phyloP scores from a whole-genome alignment of 2,888 invertebrate species.

The Drosophila pegasa region DNA sequence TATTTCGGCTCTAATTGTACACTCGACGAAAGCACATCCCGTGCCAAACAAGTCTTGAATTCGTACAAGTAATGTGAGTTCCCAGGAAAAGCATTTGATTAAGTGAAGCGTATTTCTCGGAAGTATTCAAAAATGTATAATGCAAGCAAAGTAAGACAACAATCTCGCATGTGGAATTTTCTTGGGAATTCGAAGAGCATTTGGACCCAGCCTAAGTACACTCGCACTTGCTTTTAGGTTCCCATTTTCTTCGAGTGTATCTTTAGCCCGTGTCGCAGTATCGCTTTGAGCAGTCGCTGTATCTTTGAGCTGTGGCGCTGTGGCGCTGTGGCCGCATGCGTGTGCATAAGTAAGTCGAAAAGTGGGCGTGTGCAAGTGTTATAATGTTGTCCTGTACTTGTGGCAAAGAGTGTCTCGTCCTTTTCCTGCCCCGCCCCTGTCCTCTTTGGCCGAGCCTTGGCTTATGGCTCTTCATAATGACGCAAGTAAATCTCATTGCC shows the following conservation, averaged over 20 bases:
- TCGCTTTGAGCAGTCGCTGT: slow-evolving; percentile 10
- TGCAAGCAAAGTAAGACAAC: background rate
- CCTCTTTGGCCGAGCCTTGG: slow-evolving; percentile 1
- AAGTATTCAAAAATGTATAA: background rate
- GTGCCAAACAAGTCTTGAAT: background rate
- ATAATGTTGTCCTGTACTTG: slow-evolving; percentile 49
- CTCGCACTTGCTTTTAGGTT: background rate
- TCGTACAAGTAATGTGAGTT: background rate
- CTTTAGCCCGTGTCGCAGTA: slow-evolving; percentile 10
- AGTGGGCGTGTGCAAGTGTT: slow-evolving; percentile 67
- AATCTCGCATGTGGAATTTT: background rate
- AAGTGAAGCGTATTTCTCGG: background rate
- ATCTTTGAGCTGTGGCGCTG: slow-evolving; percentile 18
- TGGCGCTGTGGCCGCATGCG: slow-evolving; percentile 36
- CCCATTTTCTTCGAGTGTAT: slow-evolving; percentile 18
- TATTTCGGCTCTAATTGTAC: slow-evolving; percentile 15
- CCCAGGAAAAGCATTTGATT: background rate
- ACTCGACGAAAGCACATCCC: background rate
- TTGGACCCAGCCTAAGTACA: background rate
- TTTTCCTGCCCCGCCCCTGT: slow-evolving; percentile 10
- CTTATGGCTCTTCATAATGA: slow-evolving; percentile 71
- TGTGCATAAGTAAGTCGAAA: slow-evolving; percentile 57
- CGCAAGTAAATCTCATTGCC: slow-evolving; percentile 77
- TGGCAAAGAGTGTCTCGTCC: slow-evolving; percentile 33
- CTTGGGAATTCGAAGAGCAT: background rate